Evolutionary conservation across 2,797 vertebrate species (phyloP).

Genomic region (Linurgus olivaceus): DNA sequence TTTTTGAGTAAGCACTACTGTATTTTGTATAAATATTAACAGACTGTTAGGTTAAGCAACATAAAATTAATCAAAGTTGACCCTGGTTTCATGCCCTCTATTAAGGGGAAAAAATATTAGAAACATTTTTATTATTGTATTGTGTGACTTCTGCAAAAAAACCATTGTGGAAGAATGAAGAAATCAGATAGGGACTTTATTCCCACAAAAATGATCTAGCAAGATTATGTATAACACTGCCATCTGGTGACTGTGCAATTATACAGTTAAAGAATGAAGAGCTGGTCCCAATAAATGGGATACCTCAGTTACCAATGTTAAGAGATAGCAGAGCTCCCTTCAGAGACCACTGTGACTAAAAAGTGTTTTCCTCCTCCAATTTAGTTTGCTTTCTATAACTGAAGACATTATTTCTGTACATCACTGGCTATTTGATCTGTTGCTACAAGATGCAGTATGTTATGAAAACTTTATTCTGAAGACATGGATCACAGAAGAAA

Average conservation of each 20-base stretch:
- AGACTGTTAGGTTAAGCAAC: not conserved
- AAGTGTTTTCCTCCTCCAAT: not conserved
- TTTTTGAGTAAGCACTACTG: not conserved
- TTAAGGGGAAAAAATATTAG: not conserved
- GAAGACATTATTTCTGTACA: not conserved
- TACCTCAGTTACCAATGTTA: not conserved
- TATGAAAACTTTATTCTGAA: not conserved
- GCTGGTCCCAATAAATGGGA: not conserved
- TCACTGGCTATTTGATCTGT: not conserved
- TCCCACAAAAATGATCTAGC: not conserved
- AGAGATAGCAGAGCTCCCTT: not conserved
- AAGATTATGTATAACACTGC: constrained; percentile 12
- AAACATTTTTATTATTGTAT: not conserved
- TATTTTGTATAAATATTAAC: not conserved
- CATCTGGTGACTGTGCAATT: constrained; percentile 46
- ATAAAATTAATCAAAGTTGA: not conserved
- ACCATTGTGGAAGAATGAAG: not conserved
- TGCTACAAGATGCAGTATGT: not conserved
- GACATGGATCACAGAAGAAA: not conserved
- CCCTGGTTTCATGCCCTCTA: not conserved
- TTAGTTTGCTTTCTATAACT: not conserved
- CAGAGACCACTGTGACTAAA: not conserved
- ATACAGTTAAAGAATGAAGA: not conserved
- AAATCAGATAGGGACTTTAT: not conserved
- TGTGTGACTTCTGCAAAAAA: not conserved